phyloP scores from a whole-genome alignment of 1,140 invertebrate genomes.

The Diorhabda sublineata region DNA sequence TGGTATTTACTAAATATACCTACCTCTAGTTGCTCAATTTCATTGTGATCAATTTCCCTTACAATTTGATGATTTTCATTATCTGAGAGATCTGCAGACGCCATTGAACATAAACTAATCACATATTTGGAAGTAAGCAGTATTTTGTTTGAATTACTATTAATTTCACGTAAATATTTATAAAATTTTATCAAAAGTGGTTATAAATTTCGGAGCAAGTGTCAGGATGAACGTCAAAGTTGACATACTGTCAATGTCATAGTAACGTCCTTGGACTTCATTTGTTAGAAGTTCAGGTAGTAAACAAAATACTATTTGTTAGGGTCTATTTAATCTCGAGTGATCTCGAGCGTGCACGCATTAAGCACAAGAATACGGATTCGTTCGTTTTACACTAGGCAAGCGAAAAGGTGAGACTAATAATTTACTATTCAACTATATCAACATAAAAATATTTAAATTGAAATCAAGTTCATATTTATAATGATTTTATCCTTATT shows the following conservation, averaged over 20 bases:
- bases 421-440: too few relatives aligned
- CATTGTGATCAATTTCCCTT: conserved; percentile 57
- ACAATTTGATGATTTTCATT: conserved; percentile 53
- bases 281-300: too few relatives aligned
- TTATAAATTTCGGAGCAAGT: neutral
- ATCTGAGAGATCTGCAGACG: conserved; percentile 44
- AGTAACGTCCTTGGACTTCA: too few relatives aligned
- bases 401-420: too few relatives aligned
- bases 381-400: too few relatives aligned
- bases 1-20: neutral
- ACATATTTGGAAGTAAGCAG: conserved; percentile 28
- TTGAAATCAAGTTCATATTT: too few relatives aligned
- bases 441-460: too few relatives aligned
- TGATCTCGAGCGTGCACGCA: too few relatives aligned
- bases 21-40: conserved; percentile 56
- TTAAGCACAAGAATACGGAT: too few relatives aligned
- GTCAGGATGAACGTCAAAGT: neutral
- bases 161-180: neutral
- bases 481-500: too few relatives aligned
- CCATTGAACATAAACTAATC: conserved; percentile 46
- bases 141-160: neutral
- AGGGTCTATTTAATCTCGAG: too few relatives aligned
- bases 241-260: neutral
- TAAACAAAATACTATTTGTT: too few relatives aligned
- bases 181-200: neutral